Conservation (phyloP, 2,113 vertebrate genomes). For the Clupea harengus region DNA sequence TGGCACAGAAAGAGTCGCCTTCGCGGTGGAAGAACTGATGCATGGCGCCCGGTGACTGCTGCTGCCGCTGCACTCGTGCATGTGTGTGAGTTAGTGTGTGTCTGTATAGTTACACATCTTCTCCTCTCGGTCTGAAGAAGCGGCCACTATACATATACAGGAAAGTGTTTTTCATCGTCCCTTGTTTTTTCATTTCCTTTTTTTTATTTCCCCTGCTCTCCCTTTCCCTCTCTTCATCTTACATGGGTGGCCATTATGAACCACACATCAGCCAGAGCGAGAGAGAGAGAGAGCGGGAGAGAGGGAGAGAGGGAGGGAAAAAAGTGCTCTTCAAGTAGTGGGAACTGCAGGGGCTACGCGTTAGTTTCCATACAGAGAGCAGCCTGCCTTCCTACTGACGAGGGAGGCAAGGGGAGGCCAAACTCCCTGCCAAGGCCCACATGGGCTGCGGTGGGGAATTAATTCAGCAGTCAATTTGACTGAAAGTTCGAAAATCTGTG, state of each 20-base stretch:
- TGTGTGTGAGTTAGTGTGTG: not conserved
- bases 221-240: not conserved
- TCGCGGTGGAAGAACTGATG: slow-evolving; percentile 67
- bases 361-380: not conserved
- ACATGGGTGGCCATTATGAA: slow-evolving; percentile 11
- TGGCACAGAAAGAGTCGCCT: slow-evolving; percentile 58
- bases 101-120: not conserved
- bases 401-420: slow-evolving; percentile 68
- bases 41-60: not conserved
- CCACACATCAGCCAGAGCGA: not conserved
- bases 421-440: slow-evolving; percentile 77
- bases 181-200: not conserved
- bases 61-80: not conserved
- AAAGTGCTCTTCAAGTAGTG: slow-evolving; percentile 29
- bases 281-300: not conserved
- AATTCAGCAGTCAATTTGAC: slow-evolving; percentile 87
- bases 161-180: not conserved
- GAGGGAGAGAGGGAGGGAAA: not conserved
- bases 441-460: slow-evolving; percentile 80
- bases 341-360: slow-evolving; percentile 40
- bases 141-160: not conserved
- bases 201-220: not conserved
- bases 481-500: slow-evolving; percentile 85
- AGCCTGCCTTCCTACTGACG: slow-evolving; percentile 54
- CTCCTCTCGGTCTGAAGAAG: not conserved